Evolutionary conservation across 2,888 invertebrate genomes (phyloP), one percentile per base, ranked within the genome.

Genomic region (Plagiodera versicolora): DNA sequence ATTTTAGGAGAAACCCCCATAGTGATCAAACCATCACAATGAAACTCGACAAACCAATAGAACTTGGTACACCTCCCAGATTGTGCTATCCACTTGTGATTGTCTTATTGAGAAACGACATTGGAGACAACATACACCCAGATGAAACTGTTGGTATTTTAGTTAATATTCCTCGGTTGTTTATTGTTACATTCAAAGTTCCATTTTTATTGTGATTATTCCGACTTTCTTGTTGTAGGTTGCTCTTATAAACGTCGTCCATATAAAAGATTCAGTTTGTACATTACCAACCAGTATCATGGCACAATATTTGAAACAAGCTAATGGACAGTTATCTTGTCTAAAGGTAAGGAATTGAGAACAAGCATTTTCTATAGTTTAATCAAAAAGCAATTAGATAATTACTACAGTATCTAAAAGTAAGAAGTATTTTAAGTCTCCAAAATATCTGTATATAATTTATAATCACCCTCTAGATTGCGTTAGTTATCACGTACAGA

Each of bases 221-320:
- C 30, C 19, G 30, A 35, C 16, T 20, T 56, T 14, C 20, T 58
- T 30, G 28, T 81, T 81, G 57, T 82, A 93, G 93, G 91, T 92
- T 72, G 89, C 91, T 63, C 81, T 92, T 70, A 87, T 94, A 70
- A 91, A 88, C 73, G 89, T 94, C 53, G 86, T 94, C 11, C 94
- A 94, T 79, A 89, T 94, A 65, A 87, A 89, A 74, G 94, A 94
- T 81, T 86, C 88, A 45, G 87, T 90, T 64, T 92, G 92, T 79
- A 86, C 89, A 35, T 81, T 92, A 70, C 89, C 90, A 52, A 92
- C 93, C 70, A 90, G 91, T 72, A 87, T 93, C 73, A 84, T 94
- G 69, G 90, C 91, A 49, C 93, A 94, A 81, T 93, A 92, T 80
- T 82, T 94, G 64, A 93, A 94, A 78, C 92, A 92, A 80, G 90